Base-by-base conservation (phyloP, 2,113 vertebrate species). In the Protobothrops mucrosquamatus region DNA sequence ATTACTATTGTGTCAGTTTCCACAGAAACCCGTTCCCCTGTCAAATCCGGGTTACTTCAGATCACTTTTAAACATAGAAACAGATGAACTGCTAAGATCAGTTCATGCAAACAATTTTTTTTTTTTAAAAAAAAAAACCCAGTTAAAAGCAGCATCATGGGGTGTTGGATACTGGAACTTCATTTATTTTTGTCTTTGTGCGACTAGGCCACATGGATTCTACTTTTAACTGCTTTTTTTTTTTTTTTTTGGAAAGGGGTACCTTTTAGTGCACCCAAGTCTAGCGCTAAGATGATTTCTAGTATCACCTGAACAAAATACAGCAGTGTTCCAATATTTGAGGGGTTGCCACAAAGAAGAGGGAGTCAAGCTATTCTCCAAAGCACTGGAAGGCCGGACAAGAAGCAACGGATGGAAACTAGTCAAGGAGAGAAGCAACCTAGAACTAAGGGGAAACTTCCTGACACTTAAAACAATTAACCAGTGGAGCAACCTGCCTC, bases 1-100 rank as follows among this genome's bases (percentile, higher is more conserved):
- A 93, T 96, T 96, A 93, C 92, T 48, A 48, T 55, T 87, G 29
- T 86, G 56, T 94, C 93, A 94, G 95, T 95, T 94, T 96, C 94
- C 24, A 9, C 94, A 95, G 95, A 94, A 97, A 94, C 95, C 89
- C 89, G 23, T 10, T 94, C 89, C 96, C 96, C 96, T 96, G 96
- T 95, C 95, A 95, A 39, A 92, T 89, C 92, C 89, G 94, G 95
- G 95, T 96, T 94, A 94, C 92, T 96, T n/a, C 39, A 96, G 93
- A 92, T 94, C 94, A 92, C 93, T 95, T 94, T 95, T 93, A 93
- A 95, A 95, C 85, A 93, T 54, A 91, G 87, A 92, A 92, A 90
- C 94, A 94, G 89, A 90, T 96, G 90, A 96, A 95, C 91, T 95
- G 89, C 34, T 86, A 18, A 91, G 88, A 93, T 91, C 90, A 87